These are phyloP conservation scores for Anser cygnoides DNA, from an alignment of 2,113 vertebrate genomes.

Conservation along the genomic window DNA sequence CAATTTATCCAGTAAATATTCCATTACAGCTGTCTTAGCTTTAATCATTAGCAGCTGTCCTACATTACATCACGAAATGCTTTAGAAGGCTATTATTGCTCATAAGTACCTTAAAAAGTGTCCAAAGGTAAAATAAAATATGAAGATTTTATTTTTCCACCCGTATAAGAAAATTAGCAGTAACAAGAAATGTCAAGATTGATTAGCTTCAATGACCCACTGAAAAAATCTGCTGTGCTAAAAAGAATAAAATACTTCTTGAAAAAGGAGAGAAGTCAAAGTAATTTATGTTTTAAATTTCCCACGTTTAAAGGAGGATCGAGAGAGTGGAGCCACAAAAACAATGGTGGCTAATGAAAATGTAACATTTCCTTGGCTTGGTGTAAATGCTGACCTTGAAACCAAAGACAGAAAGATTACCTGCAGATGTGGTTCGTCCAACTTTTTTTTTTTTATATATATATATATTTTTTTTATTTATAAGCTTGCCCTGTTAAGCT, in stretches of 20 bases:
- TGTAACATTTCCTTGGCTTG: neutral
- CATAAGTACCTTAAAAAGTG: neutral
- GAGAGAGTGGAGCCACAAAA: neutral
- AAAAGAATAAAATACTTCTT: neutral
- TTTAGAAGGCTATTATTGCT: neutral
- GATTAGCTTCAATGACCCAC: neutral
- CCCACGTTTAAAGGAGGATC: neutral
- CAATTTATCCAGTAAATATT: neutral
- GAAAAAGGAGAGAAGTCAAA: slow-evolving; percentile 5
- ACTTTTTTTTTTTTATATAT: neutral
- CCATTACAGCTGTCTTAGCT: neutral
- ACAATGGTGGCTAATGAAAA: neutral
- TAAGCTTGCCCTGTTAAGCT: neutral
- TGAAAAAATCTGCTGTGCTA: neutral
- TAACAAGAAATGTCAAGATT: neutral
- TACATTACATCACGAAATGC: neutral
- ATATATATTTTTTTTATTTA: too few relatives aligned
- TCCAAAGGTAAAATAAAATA: slow-evolving; percentile 41
- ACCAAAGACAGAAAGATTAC: slow-evolving; percentile 3
- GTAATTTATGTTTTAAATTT: slow-evolving; percentile 24
- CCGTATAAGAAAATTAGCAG: neutral
- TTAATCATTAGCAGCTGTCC: neutral
- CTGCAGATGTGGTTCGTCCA: neutral
- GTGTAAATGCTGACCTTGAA: neutral
- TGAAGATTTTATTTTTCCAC: neutral